Percentiles rank a stretch among this genome's conserved stretches.
These are phyloP conservation scores for Rhinella marina DNA, from an alignment of 2,797 vertebrate genomes.

Conservation along the genomic window DNA sequence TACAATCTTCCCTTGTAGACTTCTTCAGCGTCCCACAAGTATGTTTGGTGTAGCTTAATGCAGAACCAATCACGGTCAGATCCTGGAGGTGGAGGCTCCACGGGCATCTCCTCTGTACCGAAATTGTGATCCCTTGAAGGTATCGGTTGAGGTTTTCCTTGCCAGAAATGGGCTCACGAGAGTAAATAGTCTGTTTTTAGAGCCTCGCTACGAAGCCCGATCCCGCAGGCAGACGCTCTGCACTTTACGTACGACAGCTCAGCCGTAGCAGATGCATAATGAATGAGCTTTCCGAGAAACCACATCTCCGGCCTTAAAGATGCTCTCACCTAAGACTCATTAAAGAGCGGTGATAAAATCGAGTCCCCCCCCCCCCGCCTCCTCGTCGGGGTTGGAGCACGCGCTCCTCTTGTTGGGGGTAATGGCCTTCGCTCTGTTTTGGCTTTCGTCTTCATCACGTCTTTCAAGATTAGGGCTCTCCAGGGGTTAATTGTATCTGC, in stretches of 20 bases:
- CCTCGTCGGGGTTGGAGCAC: background rate
- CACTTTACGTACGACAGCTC: conserved; percentile 5
- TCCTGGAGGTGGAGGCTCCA: background rate
- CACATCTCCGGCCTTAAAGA: background rate
- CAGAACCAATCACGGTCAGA: background rate
- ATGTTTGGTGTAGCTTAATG: background rate
- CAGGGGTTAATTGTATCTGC: conserved; percentile 65
- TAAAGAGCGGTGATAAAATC: conserved; percentile 42
- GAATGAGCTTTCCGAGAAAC: conserved; percentile 28
- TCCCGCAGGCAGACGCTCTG: background rate
- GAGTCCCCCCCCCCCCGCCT: conserved; percentile 39
- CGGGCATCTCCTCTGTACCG: too few species aligned
- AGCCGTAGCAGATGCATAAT: background rate
- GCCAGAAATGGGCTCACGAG: background rate
- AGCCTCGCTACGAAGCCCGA: background rate
- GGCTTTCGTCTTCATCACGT: background rate
- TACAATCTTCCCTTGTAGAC: too few species aligned
- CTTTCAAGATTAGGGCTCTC: conserved; percentile 34
- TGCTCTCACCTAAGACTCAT: conserved; percentile 26
- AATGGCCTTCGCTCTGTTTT: conserved; percentile 34
- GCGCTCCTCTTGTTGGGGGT: conserved; percentile 18
- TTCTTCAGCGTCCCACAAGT: background rate
- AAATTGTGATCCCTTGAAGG: background rate
- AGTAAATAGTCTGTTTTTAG: background rate
- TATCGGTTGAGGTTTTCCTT: background rate